Percentiles rank a stretch among this genome's conserved stretches.
These are phyloP conservation scores for Epicampocera succincta DNA, from an alignment of 2,888 invertebrate species.

Conservation along the genomic window DNA sequence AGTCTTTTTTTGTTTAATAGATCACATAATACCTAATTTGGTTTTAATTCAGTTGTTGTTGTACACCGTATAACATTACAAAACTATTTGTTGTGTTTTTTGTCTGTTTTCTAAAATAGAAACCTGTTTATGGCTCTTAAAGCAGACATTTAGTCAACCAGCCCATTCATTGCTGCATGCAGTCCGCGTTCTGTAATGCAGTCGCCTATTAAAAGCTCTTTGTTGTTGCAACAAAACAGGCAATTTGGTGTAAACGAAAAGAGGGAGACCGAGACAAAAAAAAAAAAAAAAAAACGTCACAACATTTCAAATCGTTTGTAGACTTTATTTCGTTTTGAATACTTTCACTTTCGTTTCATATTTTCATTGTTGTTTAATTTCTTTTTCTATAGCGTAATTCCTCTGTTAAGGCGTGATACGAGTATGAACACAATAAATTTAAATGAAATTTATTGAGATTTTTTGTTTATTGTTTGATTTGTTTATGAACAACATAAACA, in stretches of 20 bases:
- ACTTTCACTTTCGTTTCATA: slow-evolving; percentile 65
- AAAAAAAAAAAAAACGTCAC: slow-evolving; percentile 28
- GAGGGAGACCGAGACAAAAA: slow-evolving; percentile 6
- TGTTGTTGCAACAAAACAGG: slow-evolving; percentile 15
- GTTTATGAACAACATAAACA: background rate
- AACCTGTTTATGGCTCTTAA: slow-evolving; percentile 23
- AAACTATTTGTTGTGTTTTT: slow-evolving; percentile 10
- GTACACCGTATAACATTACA: slow-evolving; percentile 11
- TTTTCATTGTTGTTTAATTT: slow-evolving; percentile 18
- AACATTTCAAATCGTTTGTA: slow-evolving; percentile 44
- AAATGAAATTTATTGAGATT: slow-evolving; percentile 14
- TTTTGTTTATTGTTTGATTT: background rate
- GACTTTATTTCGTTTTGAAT: slow-evolving; percentile 29
- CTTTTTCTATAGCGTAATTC: slow-evolving; percentile 17
- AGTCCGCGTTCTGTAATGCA: slow-evolving; percentile 51
- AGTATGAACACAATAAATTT: slow-evolving; percentile 22
- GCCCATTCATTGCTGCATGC: slow-evolving; percentile 9
- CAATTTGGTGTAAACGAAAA: slow-evolving; percentile 4
- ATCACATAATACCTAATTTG: slow-evolving; percentile 44
- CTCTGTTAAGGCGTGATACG: slow-evolving; percentile 30
- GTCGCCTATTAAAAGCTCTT: background rate
- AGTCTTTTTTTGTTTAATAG: background rate
- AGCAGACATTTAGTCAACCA: slow-evolving; percentile 37
- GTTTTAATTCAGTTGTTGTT: slow-evolving; percentile 1
- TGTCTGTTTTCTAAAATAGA: background rate